Evolutionary conservation across 2,113 vertebrate species (phyloP), one percentile per base, ranked within the genome.

Genomic region (Paradisaea rubra): DNA sequence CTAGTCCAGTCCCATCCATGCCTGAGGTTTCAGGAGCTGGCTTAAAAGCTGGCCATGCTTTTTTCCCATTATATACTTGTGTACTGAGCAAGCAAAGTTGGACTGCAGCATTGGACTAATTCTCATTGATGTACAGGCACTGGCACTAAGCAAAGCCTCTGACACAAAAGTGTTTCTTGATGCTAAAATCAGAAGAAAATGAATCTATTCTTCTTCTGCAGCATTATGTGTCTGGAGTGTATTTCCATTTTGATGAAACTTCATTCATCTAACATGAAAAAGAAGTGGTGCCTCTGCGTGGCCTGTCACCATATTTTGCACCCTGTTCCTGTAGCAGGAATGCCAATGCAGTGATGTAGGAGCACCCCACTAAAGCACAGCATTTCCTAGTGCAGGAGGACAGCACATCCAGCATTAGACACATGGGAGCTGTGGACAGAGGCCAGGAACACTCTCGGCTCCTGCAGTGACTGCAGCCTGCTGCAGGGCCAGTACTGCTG

Each of bases 391-490:
- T 2, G 24, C 53, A 73, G 73, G 65, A n/a, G 44, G 19, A 28
- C 31, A 57, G 78, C 37, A 57, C 0, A 1, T 10, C 33, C 45
- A 52, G 24, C 1, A 1, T 41, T 37, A 27, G 44, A 11, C 23
- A 24, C 30, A 0, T 0, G 20, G 80, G 31, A 80, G 56, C 42
- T 23, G 30, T 0, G 35, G 42, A 9, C 9, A 66, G 37, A 30
- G 33, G 27, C 30, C 41, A 65, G 28, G 18, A 74, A 2, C 52
- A 11, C 37, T 16, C 45, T n/a, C 39, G 3, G 10, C 49, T 63
- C 63, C 79, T 57, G 30, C 0, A 0, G 28, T 2, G 7, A 30
- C n/a, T 12, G 9, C 11, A 35, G 8, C 27, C n/a, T 63, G n/a
- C 61, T 56, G 28, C 63, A 23, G 3, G 19, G 53, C 72, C 72